Conservation (phyloP, 2,113 vertebrate genomes). For the Megaceryle torquata region DNA sequence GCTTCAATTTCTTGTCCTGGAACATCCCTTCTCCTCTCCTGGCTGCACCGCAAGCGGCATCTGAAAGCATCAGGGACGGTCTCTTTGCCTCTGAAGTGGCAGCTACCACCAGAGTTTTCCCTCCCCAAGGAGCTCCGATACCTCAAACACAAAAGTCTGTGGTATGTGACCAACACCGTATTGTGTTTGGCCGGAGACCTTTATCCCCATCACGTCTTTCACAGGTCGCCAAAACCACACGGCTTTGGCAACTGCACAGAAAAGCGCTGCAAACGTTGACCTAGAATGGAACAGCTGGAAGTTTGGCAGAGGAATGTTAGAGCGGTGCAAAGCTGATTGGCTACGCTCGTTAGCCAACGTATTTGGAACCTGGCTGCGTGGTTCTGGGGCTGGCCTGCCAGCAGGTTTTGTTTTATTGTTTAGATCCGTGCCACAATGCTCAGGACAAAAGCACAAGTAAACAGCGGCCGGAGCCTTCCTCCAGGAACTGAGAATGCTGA, state of each 20-base stretch:
- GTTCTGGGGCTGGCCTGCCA: not conserved
- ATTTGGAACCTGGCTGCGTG: conserved; percentile 14
- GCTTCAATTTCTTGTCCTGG: not conserved
- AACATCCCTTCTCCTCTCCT: not conserved
- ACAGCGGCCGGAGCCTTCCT: not conserved
- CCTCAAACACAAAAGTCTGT: not conserved
- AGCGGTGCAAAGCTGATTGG: conserved; percentile 43
- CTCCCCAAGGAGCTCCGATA: fast-evolving
- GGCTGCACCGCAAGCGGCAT: not conserved
- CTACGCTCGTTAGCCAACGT: not conserved
- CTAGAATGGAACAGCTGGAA: conserved; percentile 55
- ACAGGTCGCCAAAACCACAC: not conserved
- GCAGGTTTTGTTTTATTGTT: conserved; percentile 27
- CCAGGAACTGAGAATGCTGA: fast-evolving
- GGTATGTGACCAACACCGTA: not conserved
- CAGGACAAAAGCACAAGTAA: conserved; percentile 1
- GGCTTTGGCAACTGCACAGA: not conserved
- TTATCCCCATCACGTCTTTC: not conserved
- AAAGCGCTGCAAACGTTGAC: not conserved
- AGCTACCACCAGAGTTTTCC: not conserved
- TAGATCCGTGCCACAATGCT: not conserved
- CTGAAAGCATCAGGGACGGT: not conserved
- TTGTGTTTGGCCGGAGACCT: not conserved
- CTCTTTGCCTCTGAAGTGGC: not conserved
- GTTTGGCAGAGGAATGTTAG: conserved; percentile 31